Base-by-base conservation (phyloP, 2,888 invertebrate species). In the Oligia strigilis region DNA sequence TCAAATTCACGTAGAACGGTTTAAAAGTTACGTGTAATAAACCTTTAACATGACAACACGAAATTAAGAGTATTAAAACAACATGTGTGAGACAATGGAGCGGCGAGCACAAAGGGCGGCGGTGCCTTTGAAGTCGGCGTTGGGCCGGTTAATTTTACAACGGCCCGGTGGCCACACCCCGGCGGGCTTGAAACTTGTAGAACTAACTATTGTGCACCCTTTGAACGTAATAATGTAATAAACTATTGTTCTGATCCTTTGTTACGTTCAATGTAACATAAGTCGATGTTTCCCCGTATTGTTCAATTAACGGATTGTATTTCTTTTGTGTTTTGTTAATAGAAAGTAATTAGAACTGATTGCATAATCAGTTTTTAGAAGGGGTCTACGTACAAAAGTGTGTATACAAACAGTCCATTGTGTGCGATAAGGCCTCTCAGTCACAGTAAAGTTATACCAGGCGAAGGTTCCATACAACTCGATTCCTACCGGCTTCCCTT, bases 21-120 rank as follows among this genome's bases (percentile, higher is more conserved):
- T 23, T 0, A 46, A 73, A 75, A 75, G 81, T 75, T 76, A 79
- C 83, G 82, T 90, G 92, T 94, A 94, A 96, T 96, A 96, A 96
- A 95, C 94, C 94, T 95, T 95, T 94, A 95, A 95, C 95, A 95
- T 95, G 95, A 96, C 96, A 95, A 95, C 95, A 95, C 92, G 93
- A 95, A 95, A 96, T 96, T 95, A 95, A 94, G 94, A 92, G 94
- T 93, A 95, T 94, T 93, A 94, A 95, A 95, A 94, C 94, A 95
- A 95, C 95, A 95, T 92, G 93, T 94, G 95, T 92, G 94, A 96
- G 95, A 96, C 96, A 97, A 96, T 95, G 91, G 91, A 62, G 94
- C 95, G 95, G 96, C 94, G 90, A 83, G 90, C 80, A 92, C 95
- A 96, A 96, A 95, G 94, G 91, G 85, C 66, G 88, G 94, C 95